Conservation (phyloP, 2,797 vertebrate species). For the Benthosema pterotum region DNA sequence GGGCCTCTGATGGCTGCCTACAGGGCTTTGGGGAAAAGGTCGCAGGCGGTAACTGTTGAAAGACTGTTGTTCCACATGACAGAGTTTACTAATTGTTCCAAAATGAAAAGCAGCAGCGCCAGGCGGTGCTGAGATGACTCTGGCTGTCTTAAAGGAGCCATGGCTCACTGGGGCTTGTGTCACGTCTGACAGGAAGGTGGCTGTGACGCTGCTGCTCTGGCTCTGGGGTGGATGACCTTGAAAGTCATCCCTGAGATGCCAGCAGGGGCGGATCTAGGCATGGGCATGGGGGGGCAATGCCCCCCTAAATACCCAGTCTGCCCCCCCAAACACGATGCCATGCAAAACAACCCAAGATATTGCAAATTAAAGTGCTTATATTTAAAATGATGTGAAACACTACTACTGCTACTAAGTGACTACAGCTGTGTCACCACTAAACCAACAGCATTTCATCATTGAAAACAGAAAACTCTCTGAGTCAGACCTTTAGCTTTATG, state of each 20-base stretch:
- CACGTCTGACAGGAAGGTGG: constrained; percentile 20
- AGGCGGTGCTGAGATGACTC: constrained; percentile 32
- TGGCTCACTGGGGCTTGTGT: constrained; percentile 44
- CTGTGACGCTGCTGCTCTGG: constrained; percentile 11
- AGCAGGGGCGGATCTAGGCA: no score
- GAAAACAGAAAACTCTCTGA: no score
- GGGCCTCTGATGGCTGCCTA: constrained; percentile 49
- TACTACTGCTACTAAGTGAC: no score
- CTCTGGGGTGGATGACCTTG: constrained; percentile 55
- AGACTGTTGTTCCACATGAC: constrained; percentile 73
- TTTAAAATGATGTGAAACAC: no score
- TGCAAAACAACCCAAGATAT: no score
- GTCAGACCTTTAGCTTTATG: no score
- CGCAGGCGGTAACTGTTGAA: constrained; percentile 56
- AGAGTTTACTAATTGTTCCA: constrained; percentile 73
- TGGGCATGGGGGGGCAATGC: no score
- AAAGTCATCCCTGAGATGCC: constrained; percentile 30
- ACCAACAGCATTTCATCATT: no score
- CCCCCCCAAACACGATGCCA: no score
- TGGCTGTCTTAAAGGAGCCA: constrained; percentile 45
- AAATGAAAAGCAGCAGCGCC: constrained; percentile 40
- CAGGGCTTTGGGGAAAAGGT: constrained; percentile 69
- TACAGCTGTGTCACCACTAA: no score
- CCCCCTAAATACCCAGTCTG: no score
- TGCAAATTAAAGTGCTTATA: no score